These are phyloP conservation scores for Flexamia atlantica DNA, from an alignment of 2,888 invertebrate genomes.

Conservation along the genomic window DNA sequence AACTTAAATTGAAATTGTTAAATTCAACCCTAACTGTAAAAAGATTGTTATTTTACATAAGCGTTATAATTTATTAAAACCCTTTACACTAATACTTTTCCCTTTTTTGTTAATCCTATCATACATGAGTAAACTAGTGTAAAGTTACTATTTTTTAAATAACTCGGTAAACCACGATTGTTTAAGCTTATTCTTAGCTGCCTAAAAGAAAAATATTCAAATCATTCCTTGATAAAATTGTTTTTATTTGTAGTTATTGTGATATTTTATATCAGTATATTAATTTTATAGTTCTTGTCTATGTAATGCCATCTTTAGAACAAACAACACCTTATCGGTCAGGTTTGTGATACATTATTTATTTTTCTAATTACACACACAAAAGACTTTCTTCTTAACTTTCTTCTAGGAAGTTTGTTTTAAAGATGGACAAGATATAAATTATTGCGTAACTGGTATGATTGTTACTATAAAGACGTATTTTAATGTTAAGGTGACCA, in stretches of 20 bases:
- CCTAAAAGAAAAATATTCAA: too few relatives aligned
- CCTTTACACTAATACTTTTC: too few relatives aligned
- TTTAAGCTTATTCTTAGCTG: too few relatives aligned
- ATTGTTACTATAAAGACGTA: constrained; percentile 11
- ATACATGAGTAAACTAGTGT: not conserved
- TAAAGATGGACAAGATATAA: not conserved
- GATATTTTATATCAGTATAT: constrained; percentile 20
- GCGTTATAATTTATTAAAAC: too few relatives aligned
- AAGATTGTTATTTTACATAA: too few relatives aligned
- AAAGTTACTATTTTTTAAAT: not conserved
- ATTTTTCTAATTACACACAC: too few relatives aligned
- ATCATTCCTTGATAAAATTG: not conserved
- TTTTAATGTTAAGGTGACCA: constrained; percentile 34
- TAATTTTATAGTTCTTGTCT: not conserved
- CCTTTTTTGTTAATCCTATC: too few relatives aligned
- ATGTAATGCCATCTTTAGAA: not conserved
- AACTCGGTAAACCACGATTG: too few relatives aligned
- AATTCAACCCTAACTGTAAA: too few relatives aligned
- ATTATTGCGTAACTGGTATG: constrained; percentile 27
- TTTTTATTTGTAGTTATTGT: constrained; percentile 25
- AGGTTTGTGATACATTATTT: not conserved
- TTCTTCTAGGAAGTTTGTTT: not conserved
- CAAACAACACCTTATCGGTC: not conserved
- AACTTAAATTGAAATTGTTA: too few relatives aligned
- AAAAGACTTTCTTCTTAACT: not conserved